Conservation (phyloP, 1,140 invertebrate species). For the Lamellibrachia luymesi region DNA sequence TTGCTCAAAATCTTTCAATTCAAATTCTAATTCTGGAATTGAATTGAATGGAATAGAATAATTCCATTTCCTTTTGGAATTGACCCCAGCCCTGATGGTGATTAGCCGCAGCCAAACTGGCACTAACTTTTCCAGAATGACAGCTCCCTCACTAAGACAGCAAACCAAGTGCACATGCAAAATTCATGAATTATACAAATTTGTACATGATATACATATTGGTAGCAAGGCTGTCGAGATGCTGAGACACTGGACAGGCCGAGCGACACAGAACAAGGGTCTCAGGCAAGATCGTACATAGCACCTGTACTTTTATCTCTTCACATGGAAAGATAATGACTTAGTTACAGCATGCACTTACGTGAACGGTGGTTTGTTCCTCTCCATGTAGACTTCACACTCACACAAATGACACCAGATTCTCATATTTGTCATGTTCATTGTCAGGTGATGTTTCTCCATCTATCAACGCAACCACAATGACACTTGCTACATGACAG, state of each 20-base stretch:
- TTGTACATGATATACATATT: too few relatives aligned
- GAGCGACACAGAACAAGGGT: neutral
- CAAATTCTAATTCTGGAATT: too few relatives aligned
- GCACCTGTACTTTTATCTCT: neutral
- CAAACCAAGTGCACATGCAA: neutral
- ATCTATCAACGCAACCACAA: constrained; percentile 44
- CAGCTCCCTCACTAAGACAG: neutral
- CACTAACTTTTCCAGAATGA: neutral
- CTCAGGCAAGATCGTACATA: neutral
- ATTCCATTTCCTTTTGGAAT: too few relatives aligned
- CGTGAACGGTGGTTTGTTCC: constrained; percentile 53
- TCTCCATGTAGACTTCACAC: constrained; percentile 66
- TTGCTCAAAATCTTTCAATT: too few relatives aligned
- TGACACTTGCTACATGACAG: too few relatives aligned
- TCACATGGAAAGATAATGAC: neutral
- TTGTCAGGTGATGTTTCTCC: constrained; percentile 74
- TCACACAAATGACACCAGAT: constrained; percentile 86
- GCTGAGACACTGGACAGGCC: too few relatives aligned
- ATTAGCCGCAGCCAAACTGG: too few relatives aligned
- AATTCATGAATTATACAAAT: too few relatives aligned
- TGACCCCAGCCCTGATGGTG: too few relatives aligned
- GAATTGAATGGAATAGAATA: too few relatives aligned
- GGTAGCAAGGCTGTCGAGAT: too few relatives aligned
- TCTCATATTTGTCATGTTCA: constrained; percentile 77
- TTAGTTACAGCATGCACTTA: constrained; percentile 8